These are phyloP conservation scores for Nannospalax galili DNA, from an alignment of 2,113 vertebrate species.

Conservation along the genomic window DNA sequence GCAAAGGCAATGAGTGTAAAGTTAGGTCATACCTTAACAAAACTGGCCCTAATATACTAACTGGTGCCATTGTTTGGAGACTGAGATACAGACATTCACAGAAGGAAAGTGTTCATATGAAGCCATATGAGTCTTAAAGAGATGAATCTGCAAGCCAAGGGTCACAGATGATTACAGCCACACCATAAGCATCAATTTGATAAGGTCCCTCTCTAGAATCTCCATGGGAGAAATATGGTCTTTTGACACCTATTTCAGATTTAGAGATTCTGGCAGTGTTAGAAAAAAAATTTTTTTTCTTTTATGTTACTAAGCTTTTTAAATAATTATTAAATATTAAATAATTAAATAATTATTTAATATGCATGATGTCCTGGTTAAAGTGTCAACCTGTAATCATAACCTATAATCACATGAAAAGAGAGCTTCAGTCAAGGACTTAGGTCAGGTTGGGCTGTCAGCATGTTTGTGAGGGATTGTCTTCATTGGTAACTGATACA, in stretches of 20 bases:
- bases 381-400: neutral
- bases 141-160: neutral
- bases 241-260: neutral
- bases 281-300: neutral
- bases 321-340: no score
- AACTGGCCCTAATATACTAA: rapidly evolving
- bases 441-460: neutral
- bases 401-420: neutral
- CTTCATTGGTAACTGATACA: no score
- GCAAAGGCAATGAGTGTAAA: neutral
- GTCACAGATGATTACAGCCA: neutral
- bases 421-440: neutral
- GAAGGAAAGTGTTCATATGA: neutral
- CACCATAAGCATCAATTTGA: neutral
- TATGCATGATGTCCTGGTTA: neutral
- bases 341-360: neutral
- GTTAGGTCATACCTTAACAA: neutral
- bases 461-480: neutral
- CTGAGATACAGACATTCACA: neutral
- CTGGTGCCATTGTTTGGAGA: neutral
- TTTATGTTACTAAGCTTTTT: neutral
- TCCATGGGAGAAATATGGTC: rapidly evolving
- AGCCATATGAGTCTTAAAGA: neutral
- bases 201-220: neutral
- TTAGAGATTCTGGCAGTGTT: neutral